Evolutionary conservation across 2,797 vertebrate genomes (phyloP).

Genomic region (Anguilla megastoma): DNA sequence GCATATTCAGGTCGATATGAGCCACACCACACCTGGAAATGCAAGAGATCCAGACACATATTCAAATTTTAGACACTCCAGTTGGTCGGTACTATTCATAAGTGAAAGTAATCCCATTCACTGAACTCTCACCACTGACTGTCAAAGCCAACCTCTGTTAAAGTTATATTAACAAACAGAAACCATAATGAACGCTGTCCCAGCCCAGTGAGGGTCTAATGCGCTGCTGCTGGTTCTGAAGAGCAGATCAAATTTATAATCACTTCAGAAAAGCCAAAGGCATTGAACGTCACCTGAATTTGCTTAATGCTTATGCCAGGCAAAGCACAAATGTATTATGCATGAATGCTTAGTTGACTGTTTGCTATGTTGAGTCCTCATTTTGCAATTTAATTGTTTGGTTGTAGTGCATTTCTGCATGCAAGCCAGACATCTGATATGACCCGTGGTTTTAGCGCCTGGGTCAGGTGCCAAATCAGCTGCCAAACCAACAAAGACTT

Average conservation of each 20-base stretch:
- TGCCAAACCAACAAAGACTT: not conserved
- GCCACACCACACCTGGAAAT: conserved; percentile 90
- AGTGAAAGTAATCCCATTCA: not conserved
- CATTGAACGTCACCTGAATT: not conserved
- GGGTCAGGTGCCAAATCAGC: not conserved
- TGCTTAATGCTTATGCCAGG: not conserved
- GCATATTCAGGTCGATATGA: conserved; percentile 94
- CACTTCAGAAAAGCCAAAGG: not conserved
- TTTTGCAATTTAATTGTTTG: not conserved
- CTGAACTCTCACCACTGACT: not conserved
- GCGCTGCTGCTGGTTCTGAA: not conserved
- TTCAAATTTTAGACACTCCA: not conserved
- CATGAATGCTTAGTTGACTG: not conserved
- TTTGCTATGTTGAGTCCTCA: not conserved
- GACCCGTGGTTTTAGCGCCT: not conserved
- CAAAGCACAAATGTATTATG: not conserved
- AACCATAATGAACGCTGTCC: not conserved
- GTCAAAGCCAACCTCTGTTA: not conserved
- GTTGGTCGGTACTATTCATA: not conserved
- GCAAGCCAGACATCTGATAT: not conserved
- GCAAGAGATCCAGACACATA: not conserved
- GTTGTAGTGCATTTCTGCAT: not conserved
- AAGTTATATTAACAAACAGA: not conserved
- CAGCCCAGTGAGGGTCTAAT: not conserved
- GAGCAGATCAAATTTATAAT: not conserved